Evolutionary conservation across 2,797 vertebrate genomes (phyloP).

Genomic region (Pogoniulus pusillus): DNA sequence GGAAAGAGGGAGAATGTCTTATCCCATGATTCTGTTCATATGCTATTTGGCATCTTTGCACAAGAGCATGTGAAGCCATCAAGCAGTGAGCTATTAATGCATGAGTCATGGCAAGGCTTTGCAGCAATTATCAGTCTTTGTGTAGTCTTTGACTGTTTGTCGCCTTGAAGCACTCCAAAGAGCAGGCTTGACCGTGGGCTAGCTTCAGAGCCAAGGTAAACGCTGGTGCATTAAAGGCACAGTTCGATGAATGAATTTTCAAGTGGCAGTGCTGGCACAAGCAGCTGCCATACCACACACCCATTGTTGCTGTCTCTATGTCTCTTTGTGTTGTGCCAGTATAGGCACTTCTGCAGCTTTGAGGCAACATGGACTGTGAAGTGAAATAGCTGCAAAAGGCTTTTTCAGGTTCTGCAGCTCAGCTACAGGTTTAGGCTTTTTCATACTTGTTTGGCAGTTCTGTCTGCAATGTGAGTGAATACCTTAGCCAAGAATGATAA

Average conservation of each 20-base stretch:
- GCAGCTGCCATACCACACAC: not conserved
- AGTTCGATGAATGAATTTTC: not conserved
- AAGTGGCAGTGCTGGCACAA: slow-evolving; percentile 3
- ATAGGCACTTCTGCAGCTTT: not conserved
- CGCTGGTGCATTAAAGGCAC: not conserved
- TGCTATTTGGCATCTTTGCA: slow-evolving; percentile 4
- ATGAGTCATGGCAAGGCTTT: not conserved
- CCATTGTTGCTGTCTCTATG: not conserved
- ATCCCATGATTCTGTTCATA: not conserved
- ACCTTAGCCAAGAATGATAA: not conserved
- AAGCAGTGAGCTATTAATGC: slow-evolving; percentile 7
- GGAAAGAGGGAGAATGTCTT: not conserved
- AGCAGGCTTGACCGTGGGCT: not conserved
- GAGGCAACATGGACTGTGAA: not conserved
- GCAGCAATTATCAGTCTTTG: not conserved
- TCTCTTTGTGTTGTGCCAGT: not conserved
- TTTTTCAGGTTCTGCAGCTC: not conserved
- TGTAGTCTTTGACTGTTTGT: not conserved
- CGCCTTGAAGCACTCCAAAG: not conserved
- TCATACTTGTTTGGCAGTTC: not conserved
- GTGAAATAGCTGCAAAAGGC: not conserved
- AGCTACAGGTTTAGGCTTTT: not conserved
- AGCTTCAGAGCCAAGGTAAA: not conserved
- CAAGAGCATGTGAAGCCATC: not conserved
- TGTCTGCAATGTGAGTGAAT: not conserved